phyloP scores from a whole-genome alignment of 2,797 vertebrate genomes.

The Rhinichthys osculus region DNA sequence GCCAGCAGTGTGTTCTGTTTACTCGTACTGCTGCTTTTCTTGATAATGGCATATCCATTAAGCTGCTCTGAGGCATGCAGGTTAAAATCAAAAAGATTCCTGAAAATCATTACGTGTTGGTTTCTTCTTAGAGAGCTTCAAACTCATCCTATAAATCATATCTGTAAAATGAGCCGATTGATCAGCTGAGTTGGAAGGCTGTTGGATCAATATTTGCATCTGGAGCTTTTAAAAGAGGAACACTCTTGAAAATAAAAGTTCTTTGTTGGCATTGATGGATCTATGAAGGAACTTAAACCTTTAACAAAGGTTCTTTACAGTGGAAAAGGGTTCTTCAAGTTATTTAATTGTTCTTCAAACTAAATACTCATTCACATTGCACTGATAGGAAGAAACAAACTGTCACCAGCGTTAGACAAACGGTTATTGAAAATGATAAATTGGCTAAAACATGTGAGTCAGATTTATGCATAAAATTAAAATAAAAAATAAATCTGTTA shows the following conservation, averaged over 20 bases:
- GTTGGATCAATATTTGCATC: neutral
- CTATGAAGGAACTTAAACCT: neutral
- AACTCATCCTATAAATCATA: neutral
- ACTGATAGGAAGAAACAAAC: too few relatives aligned
- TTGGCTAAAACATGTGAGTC: neutral
- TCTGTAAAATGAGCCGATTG: neutral
- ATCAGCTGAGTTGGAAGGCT: neutral
- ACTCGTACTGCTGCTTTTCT: neutral
- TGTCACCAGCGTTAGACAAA: too few relatives aligned
- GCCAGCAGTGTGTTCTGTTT: slow-evolving; percentile 12
- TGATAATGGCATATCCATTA: slow-evolving; percentile 11
- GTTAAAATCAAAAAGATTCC: slow-evolving; percentile 5
- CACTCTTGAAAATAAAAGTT: neutral
- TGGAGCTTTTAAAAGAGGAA: neutral
- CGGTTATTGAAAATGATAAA: too few relatives aligned
- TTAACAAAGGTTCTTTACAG: neutral
- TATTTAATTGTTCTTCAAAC: neutral
- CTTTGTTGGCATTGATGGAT: neutral
- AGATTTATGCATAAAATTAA: neutral
- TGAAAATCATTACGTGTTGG: neutral
- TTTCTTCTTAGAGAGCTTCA: slow-evolving; percentile 6
- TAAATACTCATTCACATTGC: neutral
- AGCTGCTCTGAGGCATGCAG: slow-evolving; percentile 2
- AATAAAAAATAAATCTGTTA: neutral
- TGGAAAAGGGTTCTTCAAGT: neutral